Evolutionary conservation across 2,113 vertebrate species (phyloP).

Genomic region (Thalassoma bifasciatum): DNA sequence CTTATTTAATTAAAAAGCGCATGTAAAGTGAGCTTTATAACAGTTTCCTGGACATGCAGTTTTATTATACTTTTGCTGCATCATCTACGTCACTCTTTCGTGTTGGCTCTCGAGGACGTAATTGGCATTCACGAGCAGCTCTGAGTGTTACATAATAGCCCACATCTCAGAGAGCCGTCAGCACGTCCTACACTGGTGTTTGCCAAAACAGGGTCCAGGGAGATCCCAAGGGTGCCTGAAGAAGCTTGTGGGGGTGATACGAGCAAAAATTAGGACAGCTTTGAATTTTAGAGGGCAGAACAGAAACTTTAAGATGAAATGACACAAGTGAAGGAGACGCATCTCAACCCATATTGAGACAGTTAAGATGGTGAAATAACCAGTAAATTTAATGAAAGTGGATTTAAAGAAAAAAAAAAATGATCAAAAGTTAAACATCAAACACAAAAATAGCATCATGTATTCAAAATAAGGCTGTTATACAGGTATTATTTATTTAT

Average conservation of each 20-base stretch:
- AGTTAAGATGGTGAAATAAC: too few relatives aligned
- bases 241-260: too few relatives aligned
- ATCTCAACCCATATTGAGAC: too few relatives aligned
- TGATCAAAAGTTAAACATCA: too few relatives aligned
- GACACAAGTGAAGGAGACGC: too few relatives aligned
- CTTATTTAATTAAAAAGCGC: background rate
- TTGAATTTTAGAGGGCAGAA: background rate
- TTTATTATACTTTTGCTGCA: conserved; percentile 5
- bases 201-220: conserved; percentile 10
- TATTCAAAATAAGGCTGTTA: too few relatives aligned
- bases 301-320: background rate
- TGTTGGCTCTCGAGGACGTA: background rate
- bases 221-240: background rate
- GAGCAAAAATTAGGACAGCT: background rate
- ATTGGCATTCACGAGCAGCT: conserved; percentile 41
- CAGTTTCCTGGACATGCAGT: background rate
- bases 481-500: too few relatives aligned
- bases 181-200: background rate
- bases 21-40: background rate
- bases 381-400: too few relatives aligned
- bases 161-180: conserved; percentile 33
- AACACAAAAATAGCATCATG: too few relatives aligned
- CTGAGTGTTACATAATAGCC: conserved; percentile 52
- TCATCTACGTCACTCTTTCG: background rate
- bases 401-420: too few relatives aligned